Conservation (phyloP, 2,797 vertebrate species). For the Scyliorhinus canicula region DNA sequence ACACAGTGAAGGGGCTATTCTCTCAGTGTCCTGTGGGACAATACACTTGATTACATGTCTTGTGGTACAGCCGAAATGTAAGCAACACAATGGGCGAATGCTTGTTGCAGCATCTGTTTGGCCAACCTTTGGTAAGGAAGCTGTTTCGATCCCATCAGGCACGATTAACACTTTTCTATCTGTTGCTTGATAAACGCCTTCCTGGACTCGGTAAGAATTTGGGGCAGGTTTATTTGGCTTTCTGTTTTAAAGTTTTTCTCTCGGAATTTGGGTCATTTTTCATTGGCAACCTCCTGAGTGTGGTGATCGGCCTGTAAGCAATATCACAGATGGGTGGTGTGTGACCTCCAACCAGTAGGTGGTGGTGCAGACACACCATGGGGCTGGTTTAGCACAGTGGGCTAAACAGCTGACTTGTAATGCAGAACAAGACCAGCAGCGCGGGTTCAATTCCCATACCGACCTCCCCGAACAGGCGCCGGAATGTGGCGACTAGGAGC, state of each 20-base stretch:
- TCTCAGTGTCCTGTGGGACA: neutral
- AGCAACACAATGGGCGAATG: neutral
- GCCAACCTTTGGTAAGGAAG: neutral
- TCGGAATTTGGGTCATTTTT: neutral
- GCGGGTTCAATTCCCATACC: no score
- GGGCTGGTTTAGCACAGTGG: no score
- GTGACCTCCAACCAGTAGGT: no score
- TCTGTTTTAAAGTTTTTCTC: neutral
- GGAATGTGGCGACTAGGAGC: no score
- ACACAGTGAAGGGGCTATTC: neutral
- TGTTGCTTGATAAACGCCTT: neutral
- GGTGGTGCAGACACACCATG: no score
- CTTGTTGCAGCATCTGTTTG: neutral
- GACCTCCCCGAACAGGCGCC: no score
- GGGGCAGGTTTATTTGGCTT: neutral
- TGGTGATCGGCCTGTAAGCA: no score
- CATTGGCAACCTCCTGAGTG: no score
- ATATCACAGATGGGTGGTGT: no score
- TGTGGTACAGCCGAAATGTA: neutral
- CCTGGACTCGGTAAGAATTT: neutral
- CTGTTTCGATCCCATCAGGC: neutral
- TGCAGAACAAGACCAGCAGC: no score
- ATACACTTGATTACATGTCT: neutral
- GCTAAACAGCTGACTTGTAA: no score
- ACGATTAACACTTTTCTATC: neutral